A percentile compares a stretch with the other conserved stretches of the same genome.
phyloP scores from a whole-genome alignment of 2,888 invertebrate species.

The Tenthredo distinguenda region DNA sequence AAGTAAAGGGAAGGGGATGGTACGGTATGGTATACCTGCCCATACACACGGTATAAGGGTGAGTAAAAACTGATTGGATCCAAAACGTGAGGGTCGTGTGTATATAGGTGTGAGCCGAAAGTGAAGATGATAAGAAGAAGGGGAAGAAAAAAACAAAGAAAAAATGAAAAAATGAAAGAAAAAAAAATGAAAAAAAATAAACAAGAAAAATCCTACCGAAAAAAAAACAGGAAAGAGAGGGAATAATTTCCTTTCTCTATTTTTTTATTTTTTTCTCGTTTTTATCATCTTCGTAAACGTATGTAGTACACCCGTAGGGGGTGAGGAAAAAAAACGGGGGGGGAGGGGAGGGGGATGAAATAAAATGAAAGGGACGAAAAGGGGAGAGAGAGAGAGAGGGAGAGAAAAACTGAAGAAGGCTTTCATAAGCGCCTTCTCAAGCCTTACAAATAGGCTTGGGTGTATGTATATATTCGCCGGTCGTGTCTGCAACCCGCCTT shows the following conservation, averaged over 20 bases:
- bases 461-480: slow-evolving; percentile 19
- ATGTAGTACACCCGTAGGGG: too few relatives aligned
- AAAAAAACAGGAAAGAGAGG: too few relatives aligned
- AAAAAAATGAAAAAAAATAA: too few relatives aligned
- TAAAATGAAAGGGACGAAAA: not conserved
- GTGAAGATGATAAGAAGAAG: not conserved
- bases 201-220: too few relatives aligned
- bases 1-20: slow-evolving; percentile 41
- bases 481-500: slow-evolving; percentile 2
- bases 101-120: not conserved
- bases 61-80: slow-evolving; percentile 67
- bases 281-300: too few relatives aligned
- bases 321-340: too few relatives aligned
- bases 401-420: slow-evolving; percentile 29
- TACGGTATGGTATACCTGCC: slow-evolving; percentile 4
- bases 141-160: not conserved
- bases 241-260: too few relatives aligned
- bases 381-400: not conserved
- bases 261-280: too few relatives aligned
- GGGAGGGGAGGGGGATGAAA: not conserved
- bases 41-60: not conserved
- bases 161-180: too few relatives aligned
- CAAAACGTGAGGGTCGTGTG: slow-evolving; percentile 52
- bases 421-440: slow-evolving; percentile 50
- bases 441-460: slow-evolving; percentile 50